Evolutionary conservation across 1,140 invertebrate genomes (phyloP).

Genomic region (Drosophila cardini): DNA sequence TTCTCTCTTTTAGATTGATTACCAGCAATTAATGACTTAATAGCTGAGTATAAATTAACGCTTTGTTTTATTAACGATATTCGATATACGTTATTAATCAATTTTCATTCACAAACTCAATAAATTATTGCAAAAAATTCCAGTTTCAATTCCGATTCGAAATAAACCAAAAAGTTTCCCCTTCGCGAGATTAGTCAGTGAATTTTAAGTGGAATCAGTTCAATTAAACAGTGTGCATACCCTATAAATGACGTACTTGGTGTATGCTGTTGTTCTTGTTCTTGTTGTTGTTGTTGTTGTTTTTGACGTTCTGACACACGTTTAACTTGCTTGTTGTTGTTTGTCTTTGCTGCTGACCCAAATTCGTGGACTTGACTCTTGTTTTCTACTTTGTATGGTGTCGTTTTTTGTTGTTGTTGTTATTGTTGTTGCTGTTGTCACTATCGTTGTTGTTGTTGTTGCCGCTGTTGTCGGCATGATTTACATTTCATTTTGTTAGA

Average conservation of each 20-base stretch:
- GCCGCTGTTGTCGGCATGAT: conserved; percentile 35
- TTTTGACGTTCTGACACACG: conserved; percentile 7
- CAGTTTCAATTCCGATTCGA: not conserved
- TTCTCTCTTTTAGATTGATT: conserved; percentile 3
- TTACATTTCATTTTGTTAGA: conserved; percentile 53
- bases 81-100: conserved; percentile 6
- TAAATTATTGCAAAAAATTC: not conserved
- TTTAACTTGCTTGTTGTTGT: conserved; percentile 22
- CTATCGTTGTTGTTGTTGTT: conserved; percentile 9
- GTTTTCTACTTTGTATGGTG: conserved; percentile 58
- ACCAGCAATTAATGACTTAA: conserved; percentile 8
- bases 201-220: conserved; percentile 68
- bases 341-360: conserved; percentile 58
- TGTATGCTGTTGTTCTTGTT: conserved; percentile 10
- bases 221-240: conserved; percentile 64
- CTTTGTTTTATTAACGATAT: not conserved
- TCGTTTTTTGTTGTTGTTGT: conserved; percentile 34
- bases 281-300: conserved; percentile 23
- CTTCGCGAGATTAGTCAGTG: conserved; percentile 51
- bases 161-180: conserved; percentile 18
- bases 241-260: conserved; percentile 51
- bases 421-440: conserved; percentile 9
- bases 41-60: not conserved
- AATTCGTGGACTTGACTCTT: conserved; percentile 66
- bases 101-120: conserved; percentile 1